Evolutionary conservation across 1,140 invertebrate genomes (phyloP).

Genomic region (Stratiolaelaps scimitus): DNA sequence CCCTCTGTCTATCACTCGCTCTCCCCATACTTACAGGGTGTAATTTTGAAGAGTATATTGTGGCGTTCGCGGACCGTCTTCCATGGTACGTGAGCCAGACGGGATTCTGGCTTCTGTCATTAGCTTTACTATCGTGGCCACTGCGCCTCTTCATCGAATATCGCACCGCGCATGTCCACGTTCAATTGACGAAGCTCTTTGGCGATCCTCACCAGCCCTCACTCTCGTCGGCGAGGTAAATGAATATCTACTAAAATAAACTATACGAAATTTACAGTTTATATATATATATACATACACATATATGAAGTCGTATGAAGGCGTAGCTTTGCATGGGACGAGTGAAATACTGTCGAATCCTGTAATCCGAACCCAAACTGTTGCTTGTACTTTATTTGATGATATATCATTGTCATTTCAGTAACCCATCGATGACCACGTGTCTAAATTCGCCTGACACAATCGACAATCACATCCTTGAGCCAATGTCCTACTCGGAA

Average conservation of each 20-base stretch:
- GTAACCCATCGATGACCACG: slow-evolving; percentile 23
- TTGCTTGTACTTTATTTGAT: too few species aligned
- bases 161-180: slow-evolving; percentile 69
- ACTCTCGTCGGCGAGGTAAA: slow-evolving; percentile 23
- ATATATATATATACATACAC: too few species aligned
- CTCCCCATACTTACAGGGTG: slow-evolving; percentile 34
- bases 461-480: slow-evolving; percentile 24
- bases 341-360: too few species aligned
- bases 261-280: too few species aligned
- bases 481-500: slow-evolving; percentile 26
- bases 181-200: slow-evolving; percentile 50
- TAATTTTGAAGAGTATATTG: slow-evolving; percentile 56
- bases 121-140: slow-evolving; percentile 69
- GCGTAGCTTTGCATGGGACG: too few species aligned
- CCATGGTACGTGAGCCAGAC: slow-evolving; percentile 53
- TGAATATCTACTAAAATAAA: too few species aligned
- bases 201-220: slow-evolving; percentile 43
- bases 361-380: too few species aligned
- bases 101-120: slow-evolving; percentile 60
- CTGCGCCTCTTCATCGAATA: slow-evolving; percentile 65
- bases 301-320: too few species aligned
- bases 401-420: background rate
- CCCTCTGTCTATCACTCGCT: background rate
- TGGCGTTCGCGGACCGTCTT: slow-evolving; percentile 51
- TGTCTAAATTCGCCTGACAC: slow-evolving; percentile 24